A percentile compares a stretch with the other conserved stretches of the same genome.
Conservation (phyloP, 2,888 invertebrate species). For the Hymenopus coronatus region DNA sequence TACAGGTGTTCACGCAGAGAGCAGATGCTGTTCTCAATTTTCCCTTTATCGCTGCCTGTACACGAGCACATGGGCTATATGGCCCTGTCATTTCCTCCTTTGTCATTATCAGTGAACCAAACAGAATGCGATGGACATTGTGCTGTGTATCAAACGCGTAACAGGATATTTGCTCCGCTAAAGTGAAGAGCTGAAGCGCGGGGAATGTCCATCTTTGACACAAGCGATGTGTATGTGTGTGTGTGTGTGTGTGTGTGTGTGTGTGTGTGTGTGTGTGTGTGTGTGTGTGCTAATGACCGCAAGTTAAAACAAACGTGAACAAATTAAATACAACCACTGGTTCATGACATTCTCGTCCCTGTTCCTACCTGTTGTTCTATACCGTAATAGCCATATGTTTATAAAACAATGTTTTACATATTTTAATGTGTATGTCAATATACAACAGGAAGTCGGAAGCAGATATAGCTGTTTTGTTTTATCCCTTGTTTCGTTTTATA, state of each 20-base stretch:
- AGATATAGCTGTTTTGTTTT: too few relatives aligned
- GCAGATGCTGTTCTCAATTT: not conserved
- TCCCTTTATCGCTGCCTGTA: not conserved
- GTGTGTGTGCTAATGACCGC: not conserved
- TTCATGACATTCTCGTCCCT: too few relatives aligned
- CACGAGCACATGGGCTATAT: not conserved
- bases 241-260: too few relatives aligned
- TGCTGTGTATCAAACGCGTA: not conserved
- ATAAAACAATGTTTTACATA: too few relatives aligned
- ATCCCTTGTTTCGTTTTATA: too few relatives aligned
- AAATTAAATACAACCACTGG: not conserved
- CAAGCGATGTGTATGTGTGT: not conserved
- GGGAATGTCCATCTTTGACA: not conserved
- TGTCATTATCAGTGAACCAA: not conserved
- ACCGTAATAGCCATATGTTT: too few relatives aligned
- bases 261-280: too few relatives aligned
- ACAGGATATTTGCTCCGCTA: not conserved
- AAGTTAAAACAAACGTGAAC: not conserved
- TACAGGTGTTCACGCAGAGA: not conserved
- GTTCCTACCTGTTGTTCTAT: too few relatives aligned
- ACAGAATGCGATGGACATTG: not conserved
- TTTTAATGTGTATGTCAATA: too few relatives aligned
- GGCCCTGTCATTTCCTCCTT: not conserved
- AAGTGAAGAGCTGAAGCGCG: not conserved
- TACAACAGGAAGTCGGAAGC: too few relatives aligned